Conservation (phyloP, 2,113 vertebrate genomes). For the Muntiacus muntjak region DNA sequence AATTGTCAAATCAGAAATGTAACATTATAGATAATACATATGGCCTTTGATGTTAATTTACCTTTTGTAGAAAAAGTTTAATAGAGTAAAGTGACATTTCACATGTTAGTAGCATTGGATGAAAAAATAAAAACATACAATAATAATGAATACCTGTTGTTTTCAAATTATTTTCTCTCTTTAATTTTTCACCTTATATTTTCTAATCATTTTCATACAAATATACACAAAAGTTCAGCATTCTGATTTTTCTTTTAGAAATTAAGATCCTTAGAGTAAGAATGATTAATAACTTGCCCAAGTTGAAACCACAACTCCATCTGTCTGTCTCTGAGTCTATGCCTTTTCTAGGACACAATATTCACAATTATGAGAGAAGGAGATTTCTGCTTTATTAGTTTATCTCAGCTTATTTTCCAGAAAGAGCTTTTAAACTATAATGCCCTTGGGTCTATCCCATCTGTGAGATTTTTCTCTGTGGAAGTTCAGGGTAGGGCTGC, state of each 20-base stretch:
- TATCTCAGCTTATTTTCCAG: not conserved
- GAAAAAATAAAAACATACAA: not conserved
- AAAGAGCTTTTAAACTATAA: not conserved
- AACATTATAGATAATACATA: not conserved
- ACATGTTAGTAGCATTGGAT: not conserved
- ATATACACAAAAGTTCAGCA: not conserved
- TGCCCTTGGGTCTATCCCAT: not conserved
- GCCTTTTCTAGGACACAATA: not conserved
- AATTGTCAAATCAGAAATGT: not conserved
- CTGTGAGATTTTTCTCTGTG: not conserved
- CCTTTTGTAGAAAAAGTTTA: not conserved
- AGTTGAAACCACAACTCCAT: not conserved
- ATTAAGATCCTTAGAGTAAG: not conserved
- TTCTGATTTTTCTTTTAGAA: not conserved
- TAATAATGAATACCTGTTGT: not conserved
- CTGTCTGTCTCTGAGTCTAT: not conserved
- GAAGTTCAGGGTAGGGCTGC: not conserved
- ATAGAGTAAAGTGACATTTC: not conserved
- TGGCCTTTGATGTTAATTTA: slow-evolving; percentile 7
- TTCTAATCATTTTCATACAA: not conserved
- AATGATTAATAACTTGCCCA: not conserved
- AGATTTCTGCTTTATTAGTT: not conserved
- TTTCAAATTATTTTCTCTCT: not conserved
- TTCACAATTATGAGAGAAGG: not conserved
- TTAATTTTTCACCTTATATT: not conserved